Evolutionary conservation across 2,797 vertebrate genomes (phyloP).

Genomic region (Anguilla pacifica): DNA sequence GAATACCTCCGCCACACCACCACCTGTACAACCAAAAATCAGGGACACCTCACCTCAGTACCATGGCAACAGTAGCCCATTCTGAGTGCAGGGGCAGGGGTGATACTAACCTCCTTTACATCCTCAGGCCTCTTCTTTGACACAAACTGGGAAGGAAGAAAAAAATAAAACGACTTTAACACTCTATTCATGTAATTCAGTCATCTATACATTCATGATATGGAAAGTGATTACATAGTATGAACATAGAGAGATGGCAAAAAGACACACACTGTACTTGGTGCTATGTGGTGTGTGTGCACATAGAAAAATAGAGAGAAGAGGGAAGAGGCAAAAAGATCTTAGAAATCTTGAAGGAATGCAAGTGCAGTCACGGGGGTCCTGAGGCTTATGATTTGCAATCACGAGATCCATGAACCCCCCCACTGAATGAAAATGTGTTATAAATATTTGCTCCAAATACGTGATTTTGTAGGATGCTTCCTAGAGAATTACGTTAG

Average conservation of each 20-base stretch:
- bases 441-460: neutral
- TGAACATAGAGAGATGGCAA: neutral
- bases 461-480: neutral
- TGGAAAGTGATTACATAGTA: neutral
- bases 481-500: neutral
- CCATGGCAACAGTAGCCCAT: neutral
- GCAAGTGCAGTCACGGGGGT: slow-evolving; percentile 48
- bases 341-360: neutral
- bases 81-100: neutral
- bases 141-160: slow-evolving; percentile 73
- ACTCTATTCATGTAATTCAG: neutral
- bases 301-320: neutral
- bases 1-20: slow-evolving; percentile 87
- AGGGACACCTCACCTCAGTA: slow-evolving; percentile 1
- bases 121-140: slow-evolving; percentile 84
- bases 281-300: too few species aligned
- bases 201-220: neutral
- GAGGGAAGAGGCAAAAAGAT: slow-evolving; percentile 10
- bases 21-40: slow-evolving; percentile 62
- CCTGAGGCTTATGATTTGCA: slow-evolving; percentile 31
- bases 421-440: neutral
- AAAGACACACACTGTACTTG: neutral
- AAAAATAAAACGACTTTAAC: neutral
- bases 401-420: slow-evolving; percentile 16
- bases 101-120: slow-evolving; percentile 78